These are phyloP conservation scores for Amphipyra tragopoginis DNA, from an alignment of 2,888 invertebrate genomes.

Conservation along the genomic window DNA sequence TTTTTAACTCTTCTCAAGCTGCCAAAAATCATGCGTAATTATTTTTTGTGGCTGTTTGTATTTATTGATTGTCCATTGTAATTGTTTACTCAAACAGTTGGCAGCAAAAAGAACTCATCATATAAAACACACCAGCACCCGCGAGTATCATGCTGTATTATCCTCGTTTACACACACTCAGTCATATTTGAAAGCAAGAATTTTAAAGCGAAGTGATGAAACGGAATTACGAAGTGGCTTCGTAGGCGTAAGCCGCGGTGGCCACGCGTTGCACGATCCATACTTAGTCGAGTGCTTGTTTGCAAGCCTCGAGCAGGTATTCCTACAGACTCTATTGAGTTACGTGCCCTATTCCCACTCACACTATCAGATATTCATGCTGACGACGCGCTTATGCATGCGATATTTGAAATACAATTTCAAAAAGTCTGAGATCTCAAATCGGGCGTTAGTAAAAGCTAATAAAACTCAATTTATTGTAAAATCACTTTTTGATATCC, in stretches of 20 bases:
- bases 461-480: too few relatives aligned
- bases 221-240: slow-evolving; percentile 27
- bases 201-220: slow-evolving; percentile 23
- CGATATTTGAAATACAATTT: slow-evolving; percentile 4
- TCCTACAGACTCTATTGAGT: slow-evolving; percentile 45
- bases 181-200: slow-evolving; percentile 1
- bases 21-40: too few relatives aligned
- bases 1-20: too few relatives aligned
- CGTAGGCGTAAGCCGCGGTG: slow-evolving; percentile 23
- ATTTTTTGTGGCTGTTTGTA: too few relatives aligned
- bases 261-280: slow-evolving; percentile 30
- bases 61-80: too few relatives aligned
- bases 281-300: slow-evolving; percentile 50
- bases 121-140: not conserved
- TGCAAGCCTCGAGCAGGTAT: slow-evolving; percentile 35
- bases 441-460: too few relatives aligned
- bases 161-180: not conserved
- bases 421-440: not conserved
- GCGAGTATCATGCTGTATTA: not conserved
- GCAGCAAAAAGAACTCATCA: not conserved
- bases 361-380: slow-evolving; percentile 28
- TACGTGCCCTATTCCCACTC: slow-evolving; percentile 27
- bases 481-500: too few relatives aligned
- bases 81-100: too few relatives aligned
- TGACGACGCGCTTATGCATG: slow-evolving; percentile 3